Evolutionary conservation across 2,888 invertebrate species (phyloP).

Genomic region (Coleophora flavipennella): DNA sequence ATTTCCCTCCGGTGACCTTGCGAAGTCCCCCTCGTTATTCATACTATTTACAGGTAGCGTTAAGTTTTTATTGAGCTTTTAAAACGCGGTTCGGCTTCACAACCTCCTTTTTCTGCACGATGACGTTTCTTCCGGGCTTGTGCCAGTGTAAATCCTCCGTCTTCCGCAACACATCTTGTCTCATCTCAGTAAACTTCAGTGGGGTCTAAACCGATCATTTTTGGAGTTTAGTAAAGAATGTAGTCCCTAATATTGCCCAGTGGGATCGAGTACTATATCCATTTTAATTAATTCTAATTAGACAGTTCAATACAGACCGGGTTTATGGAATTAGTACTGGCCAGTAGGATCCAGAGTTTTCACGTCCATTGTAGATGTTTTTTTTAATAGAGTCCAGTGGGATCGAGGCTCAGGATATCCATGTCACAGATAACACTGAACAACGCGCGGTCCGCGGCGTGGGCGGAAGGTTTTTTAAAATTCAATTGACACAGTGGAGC

Average conservation of each 20-base stretch:
- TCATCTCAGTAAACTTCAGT: constrained; percentile 58
- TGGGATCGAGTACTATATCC: constrained; percentile 51
- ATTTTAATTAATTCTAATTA: constrained; percentile 33
- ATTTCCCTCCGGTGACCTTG: constrained; percentile 61
- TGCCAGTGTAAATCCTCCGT: constrained; percentile 55
- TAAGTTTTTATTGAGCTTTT: constrained; percentile 35
- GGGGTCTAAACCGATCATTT: constrained; percentile 58
- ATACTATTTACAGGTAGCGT: constrained; percentile 53
- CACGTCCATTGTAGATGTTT: constrained; percentile 38
- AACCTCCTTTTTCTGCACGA: constrained; percentile 65
- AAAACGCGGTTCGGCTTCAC: constrained; percentile 15
- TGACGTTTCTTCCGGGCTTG: constrained; percentile 58
- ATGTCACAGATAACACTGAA: constrained; percentile 20
- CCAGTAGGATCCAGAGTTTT: constrained; percentile 56
- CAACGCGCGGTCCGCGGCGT: constrained; percentile 1
- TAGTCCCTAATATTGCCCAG: constrained; percentile 48
- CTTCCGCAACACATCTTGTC: constrained; percentile 65
- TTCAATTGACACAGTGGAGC: constrained; percentile 30
- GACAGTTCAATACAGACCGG: constrained; percentile 15
- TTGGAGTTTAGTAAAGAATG: constrained; percentile 10
- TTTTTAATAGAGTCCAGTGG: constrained; percentile 60
- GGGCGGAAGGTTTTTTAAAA: too few relatives aligned
- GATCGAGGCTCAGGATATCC: constrained; percentile 61
- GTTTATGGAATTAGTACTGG: constrained; percentile 38
- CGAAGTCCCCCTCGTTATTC: constrained; percentile 45